phyloP scores from a whole-genome alignment of 2,113 vertebrate genomes.

The Cygnus buccinator region DNA sequence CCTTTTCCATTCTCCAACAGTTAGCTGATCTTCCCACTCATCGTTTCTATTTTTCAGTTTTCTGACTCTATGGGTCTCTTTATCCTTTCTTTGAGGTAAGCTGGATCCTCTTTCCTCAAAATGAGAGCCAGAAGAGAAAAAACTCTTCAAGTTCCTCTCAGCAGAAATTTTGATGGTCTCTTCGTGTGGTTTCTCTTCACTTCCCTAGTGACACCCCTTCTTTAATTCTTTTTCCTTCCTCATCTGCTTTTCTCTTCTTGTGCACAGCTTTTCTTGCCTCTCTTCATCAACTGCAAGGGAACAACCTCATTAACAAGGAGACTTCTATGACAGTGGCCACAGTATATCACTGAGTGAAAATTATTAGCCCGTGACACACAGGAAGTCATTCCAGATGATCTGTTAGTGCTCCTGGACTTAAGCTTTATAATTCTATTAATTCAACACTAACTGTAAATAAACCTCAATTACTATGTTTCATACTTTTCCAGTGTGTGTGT shows the following conservation, averaged over 20 bases:
- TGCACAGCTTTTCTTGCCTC: not conserved
- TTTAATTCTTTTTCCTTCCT: not conserved
- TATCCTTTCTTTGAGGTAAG: not conserved
- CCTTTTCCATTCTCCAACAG: not conserved
- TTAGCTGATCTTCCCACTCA: not conserved
- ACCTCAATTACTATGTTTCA: not conserved
- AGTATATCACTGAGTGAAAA: not conserved
- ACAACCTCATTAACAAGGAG: not conserved
- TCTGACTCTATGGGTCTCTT: not conserved
- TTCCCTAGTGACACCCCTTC: not conserved
- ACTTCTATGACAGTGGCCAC: not conserved
- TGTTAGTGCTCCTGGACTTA: not conserved
- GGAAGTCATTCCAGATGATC: not conserved
- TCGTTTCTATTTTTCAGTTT: not conserved
- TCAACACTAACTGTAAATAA: constrained; percentile 25
- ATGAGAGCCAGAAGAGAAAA: not conserved
- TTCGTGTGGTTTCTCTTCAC: not conserved
- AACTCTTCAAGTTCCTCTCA: not conserved
- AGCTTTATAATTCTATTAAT: not conserved
- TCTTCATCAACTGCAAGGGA: not conserved
- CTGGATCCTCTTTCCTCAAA: not conserved
- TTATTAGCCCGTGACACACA: not conserved
- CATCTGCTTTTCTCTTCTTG: not conserved
- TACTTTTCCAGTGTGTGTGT: not conserved
- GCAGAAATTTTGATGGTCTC: not conserved